Evolutionary conservation across 2,113 vertebrate genomes (phyloP), one percentile per base, ranked within the genome.

Genomic region (Tachysurus fulvidraco): DNA sequence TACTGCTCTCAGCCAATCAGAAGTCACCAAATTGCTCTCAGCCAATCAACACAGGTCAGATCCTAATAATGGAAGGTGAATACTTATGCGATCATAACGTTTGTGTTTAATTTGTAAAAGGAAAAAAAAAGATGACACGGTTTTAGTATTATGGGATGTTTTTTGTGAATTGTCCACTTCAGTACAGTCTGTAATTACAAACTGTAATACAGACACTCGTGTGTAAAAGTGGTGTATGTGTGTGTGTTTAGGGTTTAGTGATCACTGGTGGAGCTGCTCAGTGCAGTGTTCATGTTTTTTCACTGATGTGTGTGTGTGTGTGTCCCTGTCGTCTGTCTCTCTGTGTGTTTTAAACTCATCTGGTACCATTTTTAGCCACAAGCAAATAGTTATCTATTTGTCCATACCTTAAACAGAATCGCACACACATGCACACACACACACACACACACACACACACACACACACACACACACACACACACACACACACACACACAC

Each of bases 281-380:
- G 4, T 30, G 19, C 6, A 0, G 28, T 69, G 65, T 30, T 69
- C 65, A 69, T 2, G 30, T 55, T 74, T 67, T 88, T 60, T 88
- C 62, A 82, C 46, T 81, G 2, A 21, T 93, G 92, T 94, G 92
- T 80, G 81, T 85, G 13, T 23, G 46, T 36, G 52, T 19, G 79
- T 59, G 28, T 25, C 12, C 44, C 23, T 52, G 17, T 36, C 1
- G 44, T 4, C 3, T 44, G 25, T 30, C 25, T 6, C 23, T 30
- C 14, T 30, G 16, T 23, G 0, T 44, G 19, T 54, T 5, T 65
- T 44, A 9, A 14, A 83, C 25, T 83, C 81, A 83, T 60, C 81
- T 83, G 81, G 23, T 81, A 41, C 19, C 36, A n/a, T 44, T 81
- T 36, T 81, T 2, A 46, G 21, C 60, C 73, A 76, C 73, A 76